A percentile compares a stretch with the other conserved stretches of the same genome.
These are phyloP conservation scores for Hydropsyche tenuis DNA, from an alignment of 1,140 invertebrate species.

Conservation along the genomic window DNA sequence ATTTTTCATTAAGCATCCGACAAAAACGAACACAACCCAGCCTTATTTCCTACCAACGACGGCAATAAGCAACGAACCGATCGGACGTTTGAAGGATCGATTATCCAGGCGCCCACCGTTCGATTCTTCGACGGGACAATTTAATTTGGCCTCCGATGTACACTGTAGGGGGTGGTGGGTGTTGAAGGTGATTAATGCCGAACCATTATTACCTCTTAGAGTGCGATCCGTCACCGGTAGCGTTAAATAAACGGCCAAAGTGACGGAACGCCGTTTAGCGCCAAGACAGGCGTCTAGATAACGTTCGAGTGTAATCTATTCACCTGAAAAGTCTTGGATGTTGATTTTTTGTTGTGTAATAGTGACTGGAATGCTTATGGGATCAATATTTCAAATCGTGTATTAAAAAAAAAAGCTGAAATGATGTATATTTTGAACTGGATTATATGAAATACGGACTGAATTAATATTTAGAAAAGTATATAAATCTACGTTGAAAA, in stretches of 20 bases:
- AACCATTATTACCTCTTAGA: constrained; percentile 39
- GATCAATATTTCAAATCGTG: no score
- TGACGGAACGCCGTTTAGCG: constrained; percentile 37
- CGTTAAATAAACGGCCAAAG: constrained; percentile 37
- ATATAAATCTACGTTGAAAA: no score
- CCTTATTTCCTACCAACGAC: no score
- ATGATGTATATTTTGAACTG: no score
- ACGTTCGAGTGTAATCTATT: constrained; percentile 36
- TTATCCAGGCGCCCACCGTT: constrained; percentile 6
- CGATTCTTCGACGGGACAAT: constrained; percentile 36
- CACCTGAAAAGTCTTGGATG: constrained; percentile 25
- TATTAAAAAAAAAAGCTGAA: no score
- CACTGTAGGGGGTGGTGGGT: neutral
- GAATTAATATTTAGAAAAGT: no score
- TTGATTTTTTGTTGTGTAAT: no score
- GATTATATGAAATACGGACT: no score
- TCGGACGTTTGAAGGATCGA: constrained; percentile 14
- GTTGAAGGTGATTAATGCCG: constrained; percentile 43
- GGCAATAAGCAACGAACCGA: neutral
- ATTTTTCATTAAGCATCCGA: no score
- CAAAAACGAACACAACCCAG: no score
- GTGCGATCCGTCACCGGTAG: constrained; percentile 41
- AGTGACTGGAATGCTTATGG: no score
- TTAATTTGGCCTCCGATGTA: constrained; percentile 14
- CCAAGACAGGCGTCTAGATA: constrained; percentile 31